Evolutionary conservation across 2,797 vertebrate genomes (phyloP).

Genomic region (Spinus pinus): DNA sequence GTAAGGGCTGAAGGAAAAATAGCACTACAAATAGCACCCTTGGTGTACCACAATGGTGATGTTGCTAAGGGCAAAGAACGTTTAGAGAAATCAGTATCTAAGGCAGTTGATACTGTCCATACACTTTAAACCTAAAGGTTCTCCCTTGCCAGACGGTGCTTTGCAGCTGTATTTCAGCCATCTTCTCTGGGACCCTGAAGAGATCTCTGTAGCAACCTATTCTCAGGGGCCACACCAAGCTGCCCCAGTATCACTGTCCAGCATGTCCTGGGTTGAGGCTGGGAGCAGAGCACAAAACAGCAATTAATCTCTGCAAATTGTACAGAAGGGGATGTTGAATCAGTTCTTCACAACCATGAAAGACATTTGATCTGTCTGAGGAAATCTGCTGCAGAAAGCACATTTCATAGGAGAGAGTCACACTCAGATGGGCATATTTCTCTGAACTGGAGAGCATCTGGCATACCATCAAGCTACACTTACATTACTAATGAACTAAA

Average conservation of each 20-base stretch:
- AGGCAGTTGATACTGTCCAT: not conserved
- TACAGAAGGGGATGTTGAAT: not conserved
- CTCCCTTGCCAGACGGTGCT: not conserved
- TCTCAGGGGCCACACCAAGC: not conserved
- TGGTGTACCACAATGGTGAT: not conserved
- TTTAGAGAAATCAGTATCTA: not conserved
- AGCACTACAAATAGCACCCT: not conserved
- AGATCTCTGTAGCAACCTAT: not conserved
- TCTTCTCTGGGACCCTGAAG: not conserved
- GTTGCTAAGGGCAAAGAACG: not conserved
- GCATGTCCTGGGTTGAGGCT: not conserved
- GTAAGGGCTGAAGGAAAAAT: not conserved
- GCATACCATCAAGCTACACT: not conserved
- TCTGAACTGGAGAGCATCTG: slow-evolving; percentile 52
- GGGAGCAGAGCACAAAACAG: not conserved
- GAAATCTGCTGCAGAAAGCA: slow-evolving; percentile 27
- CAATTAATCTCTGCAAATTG: not conserved
- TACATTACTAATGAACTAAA: slow-evolving; percentile 50
- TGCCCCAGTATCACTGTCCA: not conserved
- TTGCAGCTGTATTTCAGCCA: not conserved
- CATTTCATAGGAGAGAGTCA: slow-evolving; percentile 14
- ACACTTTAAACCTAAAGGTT: not conserved
- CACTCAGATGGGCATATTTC: slow-evolving; percentile 14
- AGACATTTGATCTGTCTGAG: slow-evolving; percentile 1
- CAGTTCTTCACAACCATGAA: not conserved